phyloP scores from a whole-genome alignment of 2,113 vertebrate genomes.

The Agapornis roseicollis region DNA sequence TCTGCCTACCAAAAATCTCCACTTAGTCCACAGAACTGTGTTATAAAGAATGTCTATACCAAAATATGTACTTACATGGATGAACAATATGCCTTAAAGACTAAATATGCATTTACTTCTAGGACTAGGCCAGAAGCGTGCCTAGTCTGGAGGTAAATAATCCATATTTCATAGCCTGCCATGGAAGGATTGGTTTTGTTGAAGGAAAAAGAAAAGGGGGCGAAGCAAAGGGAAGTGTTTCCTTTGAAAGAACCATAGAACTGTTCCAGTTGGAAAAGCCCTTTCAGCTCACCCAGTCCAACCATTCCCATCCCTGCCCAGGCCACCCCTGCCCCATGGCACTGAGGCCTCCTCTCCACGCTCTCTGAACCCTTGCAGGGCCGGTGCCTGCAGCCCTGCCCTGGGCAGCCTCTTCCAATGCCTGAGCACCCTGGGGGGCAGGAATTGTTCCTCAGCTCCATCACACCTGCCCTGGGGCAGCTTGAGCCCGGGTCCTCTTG shows the following conservation, averaged over 20 bases:
- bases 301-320: background rate
- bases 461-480: too few relatives aligned
- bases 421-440: too few relatives aligned
- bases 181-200: background rate
- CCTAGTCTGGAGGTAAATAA: constrained; percentile 63
- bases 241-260: background rate
- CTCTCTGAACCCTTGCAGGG: background rate
- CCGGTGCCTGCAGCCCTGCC: too few relatives aligned
- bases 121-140: background rate
- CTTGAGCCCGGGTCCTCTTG: too few relatives aligned
- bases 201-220: background rate
- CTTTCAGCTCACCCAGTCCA: background rate
- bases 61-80: constrained; percentile 33
- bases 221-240: background rate
- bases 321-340: background rate
- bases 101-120: constrained; percentile 55
- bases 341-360: too few relatives aligned
- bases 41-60: constrained; percentile 43
- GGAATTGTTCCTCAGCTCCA: too few relatives aligned
- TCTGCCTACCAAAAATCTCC: constrained; percentile 41
- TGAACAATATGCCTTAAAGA: constrained; percentile 64
- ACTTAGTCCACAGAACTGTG: constrained; percentile 25
- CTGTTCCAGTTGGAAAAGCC: background rate
- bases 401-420: too few relatives aligned
- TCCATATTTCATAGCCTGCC: constrained; percentile 33